phyloP scores from a whole-genome alignment of 1,140 invertebrate genomes.

The Caenorhabditis tropicalis region DNA sequence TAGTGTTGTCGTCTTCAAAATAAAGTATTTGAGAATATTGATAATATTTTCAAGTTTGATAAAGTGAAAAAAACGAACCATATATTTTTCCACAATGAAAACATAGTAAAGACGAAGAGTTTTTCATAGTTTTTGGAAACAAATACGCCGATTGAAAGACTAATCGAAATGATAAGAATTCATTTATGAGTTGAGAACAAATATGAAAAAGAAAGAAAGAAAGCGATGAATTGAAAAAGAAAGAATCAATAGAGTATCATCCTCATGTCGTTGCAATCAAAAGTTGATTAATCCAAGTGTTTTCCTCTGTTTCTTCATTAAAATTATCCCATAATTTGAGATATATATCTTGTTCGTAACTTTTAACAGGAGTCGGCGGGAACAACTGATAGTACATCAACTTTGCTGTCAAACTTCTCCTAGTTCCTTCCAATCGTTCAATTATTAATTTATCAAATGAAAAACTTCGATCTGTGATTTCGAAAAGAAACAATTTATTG shows the following conservation, averaged over 20 bases:
- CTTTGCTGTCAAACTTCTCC: neutral
- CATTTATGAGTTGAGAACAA: neutral
- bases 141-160: neutral
- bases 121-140: neutral
- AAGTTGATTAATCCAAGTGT: too few species aligned
- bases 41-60: too few species aligned
- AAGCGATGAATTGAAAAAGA: too few species aligned
- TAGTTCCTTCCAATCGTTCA: neutral
- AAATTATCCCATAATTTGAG: too few species aligned
- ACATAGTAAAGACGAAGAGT: neutral
- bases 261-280: too few species aligned
- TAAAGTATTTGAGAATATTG: too few species aligned
- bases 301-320: too few species aligned
- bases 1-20: neutral
- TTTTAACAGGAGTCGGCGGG: neutral
- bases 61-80: too few species aligned
- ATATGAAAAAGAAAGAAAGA: neutral
- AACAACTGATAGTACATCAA: neutral
- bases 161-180: neutral
- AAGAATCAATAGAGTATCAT: too few species aligned
- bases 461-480: neutral
- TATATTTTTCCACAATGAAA: neutral
- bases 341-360: too few species aligned
- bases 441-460: neutral
- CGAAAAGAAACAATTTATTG: neutral